Percentiles rank a stretch among this genome's conserved stretches.
Evolutionary conservation across 2,888 invertebrate species (phyloP).

Genomic region (Melanophora roralis): DNA sequence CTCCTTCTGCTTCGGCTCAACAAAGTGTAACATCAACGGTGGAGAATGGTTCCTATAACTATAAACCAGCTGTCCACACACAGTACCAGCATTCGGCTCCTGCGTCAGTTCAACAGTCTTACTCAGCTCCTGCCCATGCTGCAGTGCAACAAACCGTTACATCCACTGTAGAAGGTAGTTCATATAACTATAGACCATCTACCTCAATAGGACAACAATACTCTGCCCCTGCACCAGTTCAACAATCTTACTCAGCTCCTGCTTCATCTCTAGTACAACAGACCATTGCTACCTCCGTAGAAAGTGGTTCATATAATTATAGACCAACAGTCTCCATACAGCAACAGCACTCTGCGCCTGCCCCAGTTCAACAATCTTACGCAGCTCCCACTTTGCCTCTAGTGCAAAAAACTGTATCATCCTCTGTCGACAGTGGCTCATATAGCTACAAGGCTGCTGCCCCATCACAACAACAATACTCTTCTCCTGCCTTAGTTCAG

Average conservation of each 20-base stretch:
- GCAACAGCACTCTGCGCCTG: slow-evolving; percentile 31
- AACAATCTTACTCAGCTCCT: background rate
- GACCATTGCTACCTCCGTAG: background rate
- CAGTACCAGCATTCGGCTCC: slow-evolving; percentile 19
- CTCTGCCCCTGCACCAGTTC: slow-evolving; percentile 45
- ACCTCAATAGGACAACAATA: slow-evolving; percentile 13
- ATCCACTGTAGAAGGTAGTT: background rate
- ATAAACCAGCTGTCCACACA: slow-evolving; percentile 3
- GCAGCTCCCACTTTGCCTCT: background rate
- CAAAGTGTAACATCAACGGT: slow-evolving; percentile 17
- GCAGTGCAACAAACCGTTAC: slow-evolving; percentile 16
- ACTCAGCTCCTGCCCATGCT: slow-evolving; percentile 17
- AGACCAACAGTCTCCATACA: slow-evolving; percentile 28
- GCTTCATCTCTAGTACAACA: slow-evolving; percentile 32
- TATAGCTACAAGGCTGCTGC: too few relatives aligned
- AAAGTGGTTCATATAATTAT: background rate
- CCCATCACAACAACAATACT: slow-evolving; percentile 10
- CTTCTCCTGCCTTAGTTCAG: background rate
- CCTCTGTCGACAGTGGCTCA: too few relatives aligned
- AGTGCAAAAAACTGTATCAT: background rate
- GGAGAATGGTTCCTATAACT: slow-evolving; percentile 21
- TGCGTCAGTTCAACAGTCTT: slow-evolving; percentile 11
- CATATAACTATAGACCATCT: slow-evolving; percentile 1
- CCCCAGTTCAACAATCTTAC: slow-evolving; percentile 25
- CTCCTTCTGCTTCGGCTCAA: slow-evolving; percentile 11